Percentiles rank a stretch among this genome's conserved stretches.
Conservation (phyloP, 2,888 invertebrate genomes). For the Plebejus melissa region DNA sequence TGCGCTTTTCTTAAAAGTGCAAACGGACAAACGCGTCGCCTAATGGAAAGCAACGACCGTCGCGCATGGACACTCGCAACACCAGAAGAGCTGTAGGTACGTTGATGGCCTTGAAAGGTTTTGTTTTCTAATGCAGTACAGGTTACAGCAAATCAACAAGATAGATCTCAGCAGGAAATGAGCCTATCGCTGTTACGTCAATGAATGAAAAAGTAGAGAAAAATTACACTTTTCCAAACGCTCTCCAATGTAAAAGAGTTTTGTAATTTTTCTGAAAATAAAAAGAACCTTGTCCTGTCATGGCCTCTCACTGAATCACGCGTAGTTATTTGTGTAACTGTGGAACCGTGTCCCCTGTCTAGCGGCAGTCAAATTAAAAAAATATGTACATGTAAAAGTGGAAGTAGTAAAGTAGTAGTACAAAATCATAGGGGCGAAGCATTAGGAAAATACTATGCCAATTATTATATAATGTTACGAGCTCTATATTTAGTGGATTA, state of each 20-base stretch:
- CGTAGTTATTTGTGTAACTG: neutral
- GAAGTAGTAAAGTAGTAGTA: neutral
- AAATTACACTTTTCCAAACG: neutral
- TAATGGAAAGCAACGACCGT: no score
- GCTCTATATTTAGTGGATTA: no score
- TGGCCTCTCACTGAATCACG: constrained; percentile 24
- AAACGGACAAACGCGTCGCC: no score
- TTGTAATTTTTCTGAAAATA: neutral
- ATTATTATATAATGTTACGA: no score
- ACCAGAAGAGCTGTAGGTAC: no score
- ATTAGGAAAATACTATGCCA: neutral
- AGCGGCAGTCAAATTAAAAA: constrained; percentile 1
- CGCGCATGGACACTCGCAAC: no score
- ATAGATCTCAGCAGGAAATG: neutral
- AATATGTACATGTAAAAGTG: neutral
- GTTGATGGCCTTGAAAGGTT: no score
- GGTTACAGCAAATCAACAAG: neutral
- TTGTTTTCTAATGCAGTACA: neutral
- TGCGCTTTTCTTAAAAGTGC: no score
- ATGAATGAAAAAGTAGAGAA: neutral
- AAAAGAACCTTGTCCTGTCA: constrained; percentile 30
- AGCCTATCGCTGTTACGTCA: neutral
- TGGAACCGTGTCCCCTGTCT: constrained; percentile 3
- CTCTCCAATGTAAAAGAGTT: neutral
- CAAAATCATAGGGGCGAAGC: neutral